Conservation (phyloP, 2,797 vertebrate genomes). For the Chaetophractus vellerosus region DNA sequence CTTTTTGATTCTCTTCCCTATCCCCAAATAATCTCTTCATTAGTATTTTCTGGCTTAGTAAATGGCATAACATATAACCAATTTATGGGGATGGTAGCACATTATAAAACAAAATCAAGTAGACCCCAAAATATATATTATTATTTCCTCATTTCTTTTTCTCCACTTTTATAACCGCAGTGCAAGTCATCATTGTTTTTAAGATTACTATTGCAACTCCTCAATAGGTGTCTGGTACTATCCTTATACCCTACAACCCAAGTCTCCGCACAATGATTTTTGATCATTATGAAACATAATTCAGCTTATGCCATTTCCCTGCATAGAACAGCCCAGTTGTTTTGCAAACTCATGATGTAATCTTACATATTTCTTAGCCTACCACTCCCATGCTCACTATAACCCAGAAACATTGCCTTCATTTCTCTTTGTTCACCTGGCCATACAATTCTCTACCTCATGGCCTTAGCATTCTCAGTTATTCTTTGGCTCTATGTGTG, state of each 20-base stretch:
- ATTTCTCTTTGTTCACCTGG: background rate
- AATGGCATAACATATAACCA: background rate
- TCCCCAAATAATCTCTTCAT: background rate
- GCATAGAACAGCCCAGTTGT: background rate
- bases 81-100: too few species aligned
- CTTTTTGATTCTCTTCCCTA: background rate
- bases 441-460: background rate
- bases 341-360: background rate
- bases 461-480: background rate
- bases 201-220: background rate
- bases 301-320: background rate
- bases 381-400: background rate
- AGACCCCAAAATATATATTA: too few species aligned
- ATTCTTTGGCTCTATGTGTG: background rate
- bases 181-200: background rate
- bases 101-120: too few species aligned
- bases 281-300: background rate
- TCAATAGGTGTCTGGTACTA: background rate
- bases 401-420: background rate
- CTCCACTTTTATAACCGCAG: background rate
- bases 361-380: background rate
- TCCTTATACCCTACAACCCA: background rate
- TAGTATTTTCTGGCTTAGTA: background rate
- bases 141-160: background rate
- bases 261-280: background rate